phyloP scores from a whole-genome alignment of 2,888 invertebrate species.

The Orthonevra nobilis region DNA sequence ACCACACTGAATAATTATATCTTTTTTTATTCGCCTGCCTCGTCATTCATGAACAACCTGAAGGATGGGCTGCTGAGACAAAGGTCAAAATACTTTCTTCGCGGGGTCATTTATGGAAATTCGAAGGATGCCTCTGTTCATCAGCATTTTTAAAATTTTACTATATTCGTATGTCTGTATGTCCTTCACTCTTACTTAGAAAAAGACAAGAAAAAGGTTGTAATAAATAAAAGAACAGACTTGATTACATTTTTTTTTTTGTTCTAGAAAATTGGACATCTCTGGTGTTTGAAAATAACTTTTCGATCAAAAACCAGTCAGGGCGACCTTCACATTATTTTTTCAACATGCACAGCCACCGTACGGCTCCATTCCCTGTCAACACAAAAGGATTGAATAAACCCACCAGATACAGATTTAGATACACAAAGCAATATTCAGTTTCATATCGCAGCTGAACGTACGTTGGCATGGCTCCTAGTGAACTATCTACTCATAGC shows the following conservation, averaged over 20 bases:
- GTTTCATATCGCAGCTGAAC: conserved; percentile 12
- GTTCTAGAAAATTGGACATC: conserved; percentile 8
- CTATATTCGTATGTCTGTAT: too few relatives aligned
- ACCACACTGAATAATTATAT: too few relatives aligned
- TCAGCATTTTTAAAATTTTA: too few relatives aligned
- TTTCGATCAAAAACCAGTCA: conserved; percentile 45
- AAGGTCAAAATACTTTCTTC: too few relatives aligned
- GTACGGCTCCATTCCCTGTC: background rate
- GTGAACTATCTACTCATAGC: conserved; percentile 46
- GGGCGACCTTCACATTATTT: conserved; percentile 55
- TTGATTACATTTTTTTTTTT: conserved; percentile 14
- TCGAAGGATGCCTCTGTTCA: too few relatives aligned
- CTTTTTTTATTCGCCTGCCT: too few relatives aligned
- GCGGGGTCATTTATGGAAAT: too few relatives aligned
- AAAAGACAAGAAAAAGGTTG: conserved; percentile 4
- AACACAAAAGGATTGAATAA: conserved; percentile 40
- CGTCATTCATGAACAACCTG: too few relatives aligned
- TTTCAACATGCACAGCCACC: background rate
- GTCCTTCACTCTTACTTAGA: conserved; percentile 31
- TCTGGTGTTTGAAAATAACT: conserved; percentile 3
- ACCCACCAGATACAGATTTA: too few relatives aligned
- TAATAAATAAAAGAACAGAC: conserved; percentile 5
- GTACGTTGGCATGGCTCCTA: conserved; percentile 32
- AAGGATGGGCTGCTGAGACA: too few relatives aligned
- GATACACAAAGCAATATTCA: background rate